Evolutionary conservation across 1,140 invertebrate genomes (phyloP), one percentile per base, ranked within the genome.

Genomic region (Leptopilina boulardi): DNA sequence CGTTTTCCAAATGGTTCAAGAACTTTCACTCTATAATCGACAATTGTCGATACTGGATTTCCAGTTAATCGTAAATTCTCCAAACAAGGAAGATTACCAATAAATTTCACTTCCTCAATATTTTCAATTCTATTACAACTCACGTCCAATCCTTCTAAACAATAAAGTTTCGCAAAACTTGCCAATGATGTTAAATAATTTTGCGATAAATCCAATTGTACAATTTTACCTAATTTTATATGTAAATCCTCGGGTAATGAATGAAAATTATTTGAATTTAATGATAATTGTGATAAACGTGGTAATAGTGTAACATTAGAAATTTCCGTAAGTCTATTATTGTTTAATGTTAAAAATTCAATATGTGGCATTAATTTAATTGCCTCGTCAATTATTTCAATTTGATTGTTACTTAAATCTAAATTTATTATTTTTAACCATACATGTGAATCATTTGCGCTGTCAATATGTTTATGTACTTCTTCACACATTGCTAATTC

Each of bases 1-100:
- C 96, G 92, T 51, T 93, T 92, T 59, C 95, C 95, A 86, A 98
- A 97, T 73, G 94, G 93, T 82, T 96, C 95, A 72, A 99, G 91
- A 0, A 98, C 95, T 87, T 96, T 96, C 0, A 97, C 95, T 85
- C 98, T 93, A 89, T 99, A 99, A 91, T 99, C 98, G 80, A 96
- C 92, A 44, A 94, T 93, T 3, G 94, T 94, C 0, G 97, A 96
- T 0, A 99, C 95, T 44, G 97, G 96, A 92, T 99, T 99, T 0
- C 96, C 97, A 15, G 95, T 96, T 15, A 99, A 90, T 83, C 94
- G 93, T 8, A 99, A 89, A 88, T 96, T 94, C 86, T 98, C 97
- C 71, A 99, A 90, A 87, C 97, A 96, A 0, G 97, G 97, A 11
- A 99, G 89, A 79, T 93, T 92, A 21, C 95, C 94, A 19, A 99